Base-by-base conservation (phyloP, 1,140 invertebrate genomes). In the Leptopilina boulardi region DNA sequence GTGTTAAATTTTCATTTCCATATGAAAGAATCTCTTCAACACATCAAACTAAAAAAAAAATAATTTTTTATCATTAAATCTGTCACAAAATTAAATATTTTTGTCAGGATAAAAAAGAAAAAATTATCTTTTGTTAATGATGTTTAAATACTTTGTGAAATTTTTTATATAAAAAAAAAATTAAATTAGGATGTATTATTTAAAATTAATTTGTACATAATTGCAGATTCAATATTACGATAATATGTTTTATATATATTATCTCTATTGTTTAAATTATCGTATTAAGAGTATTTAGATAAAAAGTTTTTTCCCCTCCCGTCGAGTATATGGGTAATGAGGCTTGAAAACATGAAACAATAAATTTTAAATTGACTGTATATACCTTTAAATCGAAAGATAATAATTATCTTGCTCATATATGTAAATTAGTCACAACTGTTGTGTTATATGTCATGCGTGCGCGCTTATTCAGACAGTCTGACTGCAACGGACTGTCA, bases 1-100 rank as follows among this genome's bases (percentile, higher is more conserved):
- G 18, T 54, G 59, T 73, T 13, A 73, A 77, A 72, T 75, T 75
- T 79, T 73, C 75, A 78, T 79, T 73, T 56, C 26, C 74, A 66
- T 47, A n/a, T n/a, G n/a, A n/a, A 47, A 71, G 51, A 42, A 76
- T 38, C 34, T 66, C 76, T 77, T 75, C 77, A 77, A 73, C 47
- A 38, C 77, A 73, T 38, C 34, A 8, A 8, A 4, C 8, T 38
- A 71, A 80, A n/a, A n/a, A n/a, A n/a, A n/a, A n/a, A n/a, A n/a
- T n/a, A n/a, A n/a, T n/a, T 71, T 77, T 77, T 76, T 74, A 75
- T 76, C 23, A 59, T 66, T 30, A 73, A 73, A 70, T 74, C 73
- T 59, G 54, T 75, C 74, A 71, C 54, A 34, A 72, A 66, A 8
- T 2, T 8, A 73, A 13, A 38, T 70, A 71, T 54, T 75, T 76